Percentiles rank a stretch among this genome's conserved stretches.
Evolutionary conservation across 2,113 vertebrate genomes (phyloP).

Genomic region (Elgaria multicarinata): DNA sequence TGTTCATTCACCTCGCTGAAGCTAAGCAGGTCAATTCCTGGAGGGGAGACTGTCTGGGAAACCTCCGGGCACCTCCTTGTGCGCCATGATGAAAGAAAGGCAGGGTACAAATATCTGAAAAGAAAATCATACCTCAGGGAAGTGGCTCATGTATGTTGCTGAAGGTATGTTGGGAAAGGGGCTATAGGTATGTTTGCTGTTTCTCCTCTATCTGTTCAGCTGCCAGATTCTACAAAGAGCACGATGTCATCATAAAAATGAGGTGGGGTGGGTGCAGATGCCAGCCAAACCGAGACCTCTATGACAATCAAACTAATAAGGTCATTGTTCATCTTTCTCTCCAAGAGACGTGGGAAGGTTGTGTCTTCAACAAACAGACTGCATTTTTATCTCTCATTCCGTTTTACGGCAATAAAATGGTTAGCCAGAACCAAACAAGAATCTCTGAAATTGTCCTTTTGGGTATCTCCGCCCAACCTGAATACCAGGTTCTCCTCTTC

Average conservation of each 20-base stretch:
- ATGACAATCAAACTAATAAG: background rate
- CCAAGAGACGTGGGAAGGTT: background rate
- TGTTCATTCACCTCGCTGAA: too few relatives aligned
- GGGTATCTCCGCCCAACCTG: conserved; percentile 33
- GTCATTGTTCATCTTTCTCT: too few relatives aligned
- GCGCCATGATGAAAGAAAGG: background rate
- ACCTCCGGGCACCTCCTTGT: too few relatives aligned
- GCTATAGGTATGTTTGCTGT: background rate
- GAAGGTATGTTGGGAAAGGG: background rate
- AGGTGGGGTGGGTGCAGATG: too few relatives aligned
- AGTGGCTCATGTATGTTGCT: background rate
- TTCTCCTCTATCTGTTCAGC: background rate
- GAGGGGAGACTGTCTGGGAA: too few relatives aligned
- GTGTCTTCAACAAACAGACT: background rate
- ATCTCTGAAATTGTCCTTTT: conserved; percentile 55
- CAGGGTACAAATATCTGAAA: background rate
- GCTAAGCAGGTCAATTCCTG: too few relatives aligned
- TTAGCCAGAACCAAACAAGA: conserved; percentile 33
- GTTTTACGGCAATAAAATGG: conserved; percentile 23
- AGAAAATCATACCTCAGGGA: background rate
- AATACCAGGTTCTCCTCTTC: conserved; percentile 46
- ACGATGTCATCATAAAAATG: background rate
- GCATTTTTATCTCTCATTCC: background rate
- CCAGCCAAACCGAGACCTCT: background rate
- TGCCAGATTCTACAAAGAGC: background rate